These are phyloP conservation scores for Embiotoca jacksoni DNA, from an alignment of 2,113 vertebrate species.

Conservation along the genomic window DNA sequence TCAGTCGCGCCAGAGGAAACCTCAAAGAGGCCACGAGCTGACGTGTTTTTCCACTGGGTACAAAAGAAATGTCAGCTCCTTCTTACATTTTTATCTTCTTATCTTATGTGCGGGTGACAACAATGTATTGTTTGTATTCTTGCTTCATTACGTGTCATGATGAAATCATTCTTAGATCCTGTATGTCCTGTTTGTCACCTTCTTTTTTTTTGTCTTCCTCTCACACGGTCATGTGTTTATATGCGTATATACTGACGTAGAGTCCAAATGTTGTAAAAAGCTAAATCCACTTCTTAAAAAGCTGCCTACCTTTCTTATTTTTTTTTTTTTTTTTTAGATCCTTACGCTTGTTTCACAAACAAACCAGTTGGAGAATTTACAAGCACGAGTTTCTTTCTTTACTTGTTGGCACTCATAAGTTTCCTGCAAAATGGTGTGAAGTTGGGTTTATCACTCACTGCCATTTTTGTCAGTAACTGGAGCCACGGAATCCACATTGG, in stretches of 20 bases:
- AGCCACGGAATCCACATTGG: conserved; percentile 1
- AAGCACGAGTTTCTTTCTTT: background rate
- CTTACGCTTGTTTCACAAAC: background rate
- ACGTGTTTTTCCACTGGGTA: background rate
- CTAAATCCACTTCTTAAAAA: too few species aligned
- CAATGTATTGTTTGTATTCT: too few species aligned
- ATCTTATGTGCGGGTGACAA: background rate
- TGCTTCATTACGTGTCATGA: too few species aligned
- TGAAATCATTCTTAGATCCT: too few species aligned
- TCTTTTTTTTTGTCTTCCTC: too few species aligned
- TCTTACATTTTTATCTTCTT: background rate
- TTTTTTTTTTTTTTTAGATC: too few species aligned
- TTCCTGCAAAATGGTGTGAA: background rate
- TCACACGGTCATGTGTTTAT: too few species aligned
- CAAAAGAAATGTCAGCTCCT: too few species aligned
- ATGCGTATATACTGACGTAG: too few species aligned
- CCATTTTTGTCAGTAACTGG: conserved; percentile 6
- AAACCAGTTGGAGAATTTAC: background rate
- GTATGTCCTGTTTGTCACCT: too few species aligned
- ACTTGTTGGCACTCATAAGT: rapidly evolving
- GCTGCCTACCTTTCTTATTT: too few species aligned
- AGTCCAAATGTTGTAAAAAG: too few species aligned
- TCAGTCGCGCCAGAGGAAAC: background rate
- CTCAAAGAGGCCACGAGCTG: background rate
- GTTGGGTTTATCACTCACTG: background rate